phyloP scores from a whole-genome alignment of 2,113 vertebrate species.

The Elaphurus davidianus region DNA sequence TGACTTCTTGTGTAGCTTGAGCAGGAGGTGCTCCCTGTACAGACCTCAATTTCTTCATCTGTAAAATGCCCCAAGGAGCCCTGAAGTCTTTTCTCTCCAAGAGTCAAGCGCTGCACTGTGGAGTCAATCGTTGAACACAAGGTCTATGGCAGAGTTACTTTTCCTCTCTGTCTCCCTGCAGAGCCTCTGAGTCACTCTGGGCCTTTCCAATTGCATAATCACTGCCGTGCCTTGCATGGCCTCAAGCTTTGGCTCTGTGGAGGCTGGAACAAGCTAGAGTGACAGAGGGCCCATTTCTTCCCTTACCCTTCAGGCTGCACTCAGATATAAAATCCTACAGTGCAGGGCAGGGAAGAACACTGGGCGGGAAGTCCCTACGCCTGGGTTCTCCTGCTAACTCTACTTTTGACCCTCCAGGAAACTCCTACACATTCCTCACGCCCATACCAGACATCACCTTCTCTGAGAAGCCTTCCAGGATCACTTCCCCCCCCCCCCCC shows the following conservation, averaged over 20 bases:
- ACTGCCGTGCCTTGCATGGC: fast-evolving
- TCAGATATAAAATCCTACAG: background rate
- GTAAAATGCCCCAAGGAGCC: background rate
- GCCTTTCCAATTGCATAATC: background rate
- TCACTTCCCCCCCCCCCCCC: background rate
- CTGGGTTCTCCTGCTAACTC: background rate
- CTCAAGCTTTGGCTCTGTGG: background rate
- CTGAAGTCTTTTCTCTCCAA: background rate
- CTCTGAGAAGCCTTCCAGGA: background rate
- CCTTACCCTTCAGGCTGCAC: background rate
- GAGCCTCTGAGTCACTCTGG: background rate
- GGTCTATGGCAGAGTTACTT: background rate
- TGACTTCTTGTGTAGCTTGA: background rate
- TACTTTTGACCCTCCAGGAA: background rate
- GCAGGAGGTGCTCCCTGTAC: background rate
- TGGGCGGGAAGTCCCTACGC: background rate
- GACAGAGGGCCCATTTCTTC: background rate
- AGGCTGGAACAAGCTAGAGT: too few species aligned
- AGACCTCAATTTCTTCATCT: background rate
- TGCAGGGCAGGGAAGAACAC: background rate
- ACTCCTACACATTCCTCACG: background rate
- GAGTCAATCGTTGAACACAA: background rate
- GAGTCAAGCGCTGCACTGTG: background rate
- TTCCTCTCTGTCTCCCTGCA: background rate
- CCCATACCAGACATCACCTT: background rate